These are phyloP conservation scores for Acleris laterana DNA, from an alignment of 2,888 invertebrate genomes.

Conservation along the genomic window DNA sequence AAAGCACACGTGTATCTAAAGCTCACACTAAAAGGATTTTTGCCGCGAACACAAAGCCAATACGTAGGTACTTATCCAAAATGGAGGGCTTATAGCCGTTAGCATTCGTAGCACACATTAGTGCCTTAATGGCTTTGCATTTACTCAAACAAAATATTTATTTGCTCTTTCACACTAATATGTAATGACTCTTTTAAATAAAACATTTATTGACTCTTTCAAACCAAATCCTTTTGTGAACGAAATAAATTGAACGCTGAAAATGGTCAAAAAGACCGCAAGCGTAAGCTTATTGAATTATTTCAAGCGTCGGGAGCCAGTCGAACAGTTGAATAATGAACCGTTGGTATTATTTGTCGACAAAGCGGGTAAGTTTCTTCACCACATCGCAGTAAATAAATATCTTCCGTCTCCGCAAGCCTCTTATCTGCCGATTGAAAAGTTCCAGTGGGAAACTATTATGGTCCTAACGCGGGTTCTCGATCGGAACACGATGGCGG, in stretches of 20 bases:
- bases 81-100: constrained; percentile 3
- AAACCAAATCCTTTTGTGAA: not conserved
- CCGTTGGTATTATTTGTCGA: constrained; percentile 61
- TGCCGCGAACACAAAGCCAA: constrained; percentile 8
- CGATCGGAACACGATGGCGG: constrained; percentile 46
- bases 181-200: not conserved
- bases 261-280: constrained; percentile 29
- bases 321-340: constrained; percentile 70
- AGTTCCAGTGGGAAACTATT: constrained; percentile 68
- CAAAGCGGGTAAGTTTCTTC: constrained; percentile 56
- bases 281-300: constrained; percentile 31
- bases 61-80: constrained; percentile 3
- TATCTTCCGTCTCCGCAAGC: constrained; percentile 70
- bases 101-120: not conserved
- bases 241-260: not conserved
- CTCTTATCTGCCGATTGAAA: constrained; percentile 78
- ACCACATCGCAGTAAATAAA: constrained; percentile 68
- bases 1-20: constrained; percentile 8
- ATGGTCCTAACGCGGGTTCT: constrained; percentile 48
- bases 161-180: too few relatives aligned
- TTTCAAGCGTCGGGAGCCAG: constrained; percentile 37
- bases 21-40: constrained; percentile 18
- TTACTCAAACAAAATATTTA: too few relatives aligned
- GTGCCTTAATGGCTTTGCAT: too few relatives aligned
- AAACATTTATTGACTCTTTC: not conserved